Percentiles rank a stretch among this genome's conserved stretches.
phyloP scores from a whole-genome alignment of 2,888 invertebrate genomes.

The Drosophila algonquin region DNA sequence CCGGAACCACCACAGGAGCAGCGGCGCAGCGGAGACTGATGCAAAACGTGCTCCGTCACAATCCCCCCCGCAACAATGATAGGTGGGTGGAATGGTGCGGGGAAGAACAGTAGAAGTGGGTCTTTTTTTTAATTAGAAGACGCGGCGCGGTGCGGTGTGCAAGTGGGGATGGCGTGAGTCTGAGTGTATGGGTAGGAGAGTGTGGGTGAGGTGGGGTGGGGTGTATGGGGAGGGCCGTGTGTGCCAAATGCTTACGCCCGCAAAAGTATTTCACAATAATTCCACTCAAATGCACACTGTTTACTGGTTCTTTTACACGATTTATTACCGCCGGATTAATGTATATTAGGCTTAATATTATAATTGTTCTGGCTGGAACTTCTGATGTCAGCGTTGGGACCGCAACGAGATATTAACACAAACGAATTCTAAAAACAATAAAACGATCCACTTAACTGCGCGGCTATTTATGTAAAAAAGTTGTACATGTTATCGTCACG shows the following conservation, averaged over 20 bases:
- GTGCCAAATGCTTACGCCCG: constrained; percentile 46
- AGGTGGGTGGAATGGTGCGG: constrained; percentile 1
- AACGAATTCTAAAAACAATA: constrained; percentile 71
- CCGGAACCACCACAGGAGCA: constrained; percentile 32
- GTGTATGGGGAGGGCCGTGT: constrained; percentile 14
- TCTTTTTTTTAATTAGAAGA: constrained; percentile 58
- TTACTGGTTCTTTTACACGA: constrained; percentile 13
- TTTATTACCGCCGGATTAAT: constrained; percentile 8
- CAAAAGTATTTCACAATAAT: constrained; percentile 46
- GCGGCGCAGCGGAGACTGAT: constrained; percentile 24
- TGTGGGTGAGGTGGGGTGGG: constrained; percentile 29
- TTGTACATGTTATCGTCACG: constrained; percentile 37
- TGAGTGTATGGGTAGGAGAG: constrained; percentile 22
- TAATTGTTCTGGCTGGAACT: constrained; percentile 19
- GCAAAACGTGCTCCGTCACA: constrained; percentile 29
- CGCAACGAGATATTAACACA: constrained; percentile 57
- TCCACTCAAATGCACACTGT: constrained; percentile 16
- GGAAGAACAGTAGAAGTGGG: constrained; percentile 4
- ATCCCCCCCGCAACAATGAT: constrained; percentile 12
- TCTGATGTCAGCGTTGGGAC: constrained; percentile 43
- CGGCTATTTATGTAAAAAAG: constrained; percentile 73
- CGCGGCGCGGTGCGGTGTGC: constrained; percentile 21
- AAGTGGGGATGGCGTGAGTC: constrained; percentile 33
- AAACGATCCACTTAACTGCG: constrained; percentile 66
- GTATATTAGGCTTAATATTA: constrained; percentile 5